Evolutionary conservation across 2,797 vertebrate species (phyloP).

Genomic region (Hylomyscus alleni): DNA sequence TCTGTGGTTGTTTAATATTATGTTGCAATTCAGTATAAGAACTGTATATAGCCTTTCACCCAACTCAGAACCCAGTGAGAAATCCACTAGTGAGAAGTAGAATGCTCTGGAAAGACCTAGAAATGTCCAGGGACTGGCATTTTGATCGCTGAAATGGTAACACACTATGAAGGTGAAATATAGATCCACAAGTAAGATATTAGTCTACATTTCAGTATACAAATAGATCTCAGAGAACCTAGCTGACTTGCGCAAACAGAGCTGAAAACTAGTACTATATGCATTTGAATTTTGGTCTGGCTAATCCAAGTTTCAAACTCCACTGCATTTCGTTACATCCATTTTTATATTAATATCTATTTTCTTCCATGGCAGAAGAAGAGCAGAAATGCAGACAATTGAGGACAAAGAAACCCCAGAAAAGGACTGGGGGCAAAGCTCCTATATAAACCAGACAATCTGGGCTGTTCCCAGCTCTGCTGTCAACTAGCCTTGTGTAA

Average conservation of each 20-base stretch:
- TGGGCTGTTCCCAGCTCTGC: neutral
- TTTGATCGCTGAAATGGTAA: neutral
- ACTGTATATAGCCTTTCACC: neutral
- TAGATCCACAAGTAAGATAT: neutral
- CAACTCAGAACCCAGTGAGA: neutral
- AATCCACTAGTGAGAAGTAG: neutral
- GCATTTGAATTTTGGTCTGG: neutral
- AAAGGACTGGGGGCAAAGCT: neutral
- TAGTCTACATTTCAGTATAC: neutral
- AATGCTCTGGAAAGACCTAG: neutral
- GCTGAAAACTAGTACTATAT: neutral
- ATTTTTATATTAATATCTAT: neutral
- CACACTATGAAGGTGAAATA: neutral
- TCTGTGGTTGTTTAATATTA: conserved; percentile 24
- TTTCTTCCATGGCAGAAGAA: neutral
- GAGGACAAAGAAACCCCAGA: neutral
- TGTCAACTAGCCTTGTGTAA: neutral
- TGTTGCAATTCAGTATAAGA: neutral
- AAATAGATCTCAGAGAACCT: neutral
- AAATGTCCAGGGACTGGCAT: neutral
- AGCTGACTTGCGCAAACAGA: neutral
- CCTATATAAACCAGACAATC: neutral
- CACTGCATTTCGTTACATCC: neutral
- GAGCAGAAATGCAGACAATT: neutral
- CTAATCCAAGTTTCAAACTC: neutral